These are phyloP conservation scores for Bruchidius siliquastri DNA, from an alignment of 2,888 invertebrate genomes.

Conservation along the genomic window DNA sequence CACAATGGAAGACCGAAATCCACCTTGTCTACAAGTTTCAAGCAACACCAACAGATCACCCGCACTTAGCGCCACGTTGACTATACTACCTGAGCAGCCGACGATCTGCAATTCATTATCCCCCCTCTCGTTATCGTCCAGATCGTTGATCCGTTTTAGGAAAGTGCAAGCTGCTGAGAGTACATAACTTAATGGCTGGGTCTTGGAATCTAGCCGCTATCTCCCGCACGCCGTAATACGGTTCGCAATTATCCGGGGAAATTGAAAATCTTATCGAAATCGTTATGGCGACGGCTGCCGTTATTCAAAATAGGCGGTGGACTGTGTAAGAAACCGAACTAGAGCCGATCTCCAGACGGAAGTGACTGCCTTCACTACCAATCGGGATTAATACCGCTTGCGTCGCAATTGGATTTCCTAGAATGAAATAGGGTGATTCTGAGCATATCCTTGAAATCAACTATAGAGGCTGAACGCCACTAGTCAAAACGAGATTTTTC, in stretches of 20 bases:
- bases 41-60: no score
- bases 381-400: not conserved
- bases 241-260: slow-evolving; percentile 39
- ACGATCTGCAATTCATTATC: not conserved
- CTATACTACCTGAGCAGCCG: not conserved
- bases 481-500: no score
- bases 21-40: no score
- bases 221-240: slow-evolving; percentile 33
- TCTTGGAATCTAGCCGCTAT: slow-evolving; percentile 30
- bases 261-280: slow-evolving; percentile 40
- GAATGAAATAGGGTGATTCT: not conserved
- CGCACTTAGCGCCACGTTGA: no score
- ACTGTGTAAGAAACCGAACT: slow-evolving; percentile 22
- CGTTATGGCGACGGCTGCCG: slow-evolving; percentile 31
- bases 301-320: slow-evolving; percentile 36
- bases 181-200: slow-evolving; percentile 30
- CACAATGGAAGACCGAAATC: no score
- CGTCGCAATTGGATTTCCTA: not conserved
- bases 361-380: not conserved
- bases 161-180: slow-evolving; percentile 15
- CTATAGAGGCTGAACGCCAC: no score
- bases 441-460: no score
- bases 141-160: not conserved
- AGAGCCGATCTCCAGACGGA: not conserved
- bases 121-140: not conserved